Evolutionary conservation across 1,140 invertebrate species (phyloP).

Genomic region (Drosophila saltans): DNA sequence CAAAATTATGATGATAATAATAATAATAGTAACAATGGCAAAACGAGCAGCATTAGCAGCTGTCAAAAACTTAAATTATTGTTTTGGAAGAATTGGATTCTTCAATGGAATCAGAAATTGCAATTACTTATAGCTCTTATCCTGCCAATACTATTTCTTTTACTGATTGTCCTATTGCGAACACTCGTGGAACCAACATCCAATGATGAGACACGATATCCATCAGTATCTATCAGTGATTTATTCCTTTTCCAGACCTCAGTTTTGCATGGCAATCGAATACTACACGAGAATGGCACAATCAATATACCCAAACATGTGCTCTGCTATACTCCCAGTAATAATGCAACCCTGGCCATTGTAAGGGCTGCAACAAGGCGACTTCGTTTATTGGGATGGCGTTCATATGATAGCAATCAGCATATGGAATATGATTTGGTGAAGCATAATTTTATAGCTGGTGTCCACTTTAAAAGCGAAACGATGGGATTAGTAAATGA

Average conservation of each 20-base stretch:
- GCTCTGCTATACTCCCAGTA: conserved; percentile 42
- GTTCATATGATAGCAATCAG: conserved; percentile 14
- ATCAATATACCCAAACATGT: conserved; percentile 30
- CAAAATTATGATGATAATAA: neutral
- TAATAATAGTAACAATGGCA: neutral
- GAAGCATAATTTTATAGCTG: conserved; percentile 39
- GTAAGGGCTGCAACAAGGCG: neutral
- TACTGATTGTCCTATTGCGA: conserved; percentile 20
- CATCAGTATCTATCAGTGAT: conserved; percentile 1
- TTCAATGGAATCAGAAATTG: conserved; percentile 41
- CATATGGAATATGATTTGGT: conserved; percentile 38
- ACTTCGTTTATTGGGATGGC: conserved; percentile 20
- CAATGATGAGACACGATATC: neutral
- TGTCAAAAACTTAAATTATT: conserved; percentile 39
- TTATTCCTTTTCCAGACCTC: neutral
- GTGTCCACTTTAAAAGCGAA: conserved; percentile 24
- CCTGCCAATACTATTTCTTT: conserved; percentile 24
- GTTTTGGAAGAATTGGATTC: conserved; percentile 48
- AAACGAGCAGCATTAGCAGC: conserved; percentile 16
- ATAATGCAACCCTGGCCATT: neutral
- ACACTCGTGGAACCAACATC: conserved; percentile 3
- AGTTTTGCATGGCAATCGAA: conserved; percentile 19
- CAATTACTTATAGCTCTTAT: conserved; percentile 14
- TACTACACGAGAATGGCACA: conserved; percentile 36
- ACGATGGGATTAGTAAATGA: neutral